Evolutionary conservation across 2,888 invertebrate species (phyloP).

Genomic region (Creontiades dilutus): DNA sequence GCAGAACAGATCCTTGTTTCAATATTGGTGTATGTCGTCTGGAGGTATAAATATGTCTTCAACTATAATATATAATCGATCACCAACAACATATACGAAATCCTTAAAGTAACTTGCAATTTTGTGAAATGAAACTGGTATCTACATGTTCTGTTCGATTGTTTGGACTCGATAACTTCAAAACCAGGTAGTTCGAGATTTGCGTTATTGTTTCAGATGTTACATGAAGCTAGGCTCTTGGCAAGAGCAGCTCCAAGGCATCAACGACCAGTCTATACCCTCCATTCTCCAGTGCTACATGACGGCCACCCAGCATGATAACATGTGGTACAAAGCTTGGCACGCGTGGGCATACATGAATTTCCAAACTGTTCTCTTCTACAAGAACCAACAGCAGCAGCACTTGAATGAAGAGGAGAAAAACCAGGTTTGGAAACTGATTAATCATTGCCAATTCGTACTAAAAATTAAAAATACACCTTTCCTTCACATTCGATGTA

Average conservation of each 20-base stretch:
- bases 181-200: background rate
- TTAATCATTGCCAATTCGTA: no score
- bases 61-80: no score
- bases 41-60: no score
- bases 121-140: no score
- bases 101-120: no score
- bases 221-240: slow-evolving; percentile 96
- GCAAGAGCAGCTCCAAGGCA: slow-evolving; percentile 92
- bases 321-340: slow-evolving; percentile 98
- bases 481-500: background rate
- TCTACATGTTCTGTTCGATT: no score
- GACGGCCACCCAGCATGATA: slow-evolving; percentile 90
- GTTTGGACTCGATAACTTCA: background rate
- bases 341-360: slow-evolving; percentile 99
- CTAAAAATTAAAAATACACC: no score
- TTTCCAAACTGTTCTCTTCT: slow-evolving; percentile 92
- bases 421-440: slow-evolving; percentile 56
- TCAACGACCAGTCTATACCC: slow-evolving; percentile 88
- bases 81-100: no score
- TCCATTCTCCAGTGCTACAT: slow-evolving; percentile 88
- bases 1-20: no score
- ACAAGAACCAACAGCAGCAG: slow-evolving; percentile 80
- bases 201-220: slow-evolving; percentile 82
- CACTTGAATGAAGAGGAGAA: slow-evolving; percentile 73
- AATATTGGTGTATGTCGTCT: no score